Conservation (phyloP, 2,797 vertebrate species). For the Erethizon dorsatum region DNA sequence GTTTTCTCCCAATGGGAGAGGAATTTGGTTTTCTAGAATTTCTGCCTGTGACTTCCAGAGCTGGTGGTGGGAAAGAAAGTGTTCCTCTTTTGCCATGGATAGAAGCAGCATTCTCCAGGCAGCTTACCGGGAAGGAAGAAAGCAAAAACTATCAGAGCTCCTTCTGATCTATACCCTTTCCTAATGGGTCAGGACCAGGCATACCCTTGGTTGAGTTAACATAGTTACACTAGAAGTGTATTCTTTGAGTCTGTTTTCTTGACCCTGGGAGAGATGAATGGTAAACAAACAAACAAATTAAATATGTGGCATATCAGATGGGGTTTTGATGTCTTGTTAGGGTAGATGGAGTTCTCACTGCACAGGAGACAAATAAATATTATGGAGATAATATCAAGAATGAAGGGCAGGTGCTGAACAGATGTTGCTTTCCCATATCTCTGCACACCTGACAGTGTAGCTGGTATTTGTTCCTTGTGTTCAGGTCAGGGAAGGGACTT, state of each 20-base stretch:
- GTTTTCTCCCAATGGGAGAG: neutral
- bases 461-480: neutral
- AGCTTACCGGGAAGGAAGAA: neutral
- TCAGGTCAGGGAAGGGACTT: neutral
- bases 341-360: neutral
- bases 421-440: neutral
- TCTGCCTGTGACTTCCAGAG: neutral
- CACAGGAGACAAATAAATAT: neutral
- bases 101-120: neutral
- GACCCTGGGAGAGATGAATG: neutral
- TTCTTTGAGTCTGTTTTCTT: constrained; percentile 25
- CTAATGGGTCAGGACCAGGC: neutral
- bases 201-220: neutral
- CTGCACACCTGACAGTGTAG: neutral
- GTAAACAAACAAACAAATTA: neutral
- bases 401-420: neutral
- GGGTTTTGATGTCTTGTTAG: neutral
- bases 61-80: neutral
- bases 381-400: neutral
- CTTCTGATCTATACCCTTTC: neutral
- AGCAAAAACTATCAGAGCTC: neutral
- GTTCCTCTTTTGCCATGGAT: neutral
- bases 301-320: neutral
- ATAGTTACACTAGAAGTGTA: neutral
- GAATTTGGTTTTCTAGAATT: neutral